A percentile compares a stretch with the other conserved stretches of the same genome.
These are phyloP conservation scores for Portunus trituberculatus DNA, from an alignment of 1,140 invertebrate species.

Conservation along the genomic window DNA sequence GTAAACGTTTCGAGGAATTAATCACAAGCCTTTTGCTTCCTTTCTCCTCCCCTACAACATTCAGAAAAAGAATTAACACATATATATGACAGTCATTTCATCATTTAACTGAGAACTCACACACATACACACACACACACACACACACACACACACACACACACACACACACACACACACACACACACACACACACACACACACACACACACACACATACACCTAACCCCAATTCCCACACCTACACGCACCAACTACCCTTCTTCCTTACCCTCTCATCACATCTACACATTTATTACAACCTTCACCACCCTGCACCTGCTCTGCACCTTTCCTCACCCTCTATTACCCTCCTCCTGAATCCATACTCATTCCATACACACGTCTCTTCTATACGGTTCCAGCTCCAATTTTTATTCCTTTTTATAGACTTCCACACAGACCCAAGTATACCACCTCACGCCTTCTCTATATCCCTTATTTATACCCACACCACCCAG, in stretches of 20 bases:
- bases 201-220: neutral
- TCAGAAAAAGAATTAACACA: neutral
- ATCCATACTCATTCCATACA: too few species aligned
- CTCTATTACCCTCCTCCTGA: too few species aligned
- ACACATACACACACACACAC: neutral
- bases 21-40: neutral
- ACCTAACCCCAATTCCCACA: neutral
- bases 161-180: conserved; percentile 9
- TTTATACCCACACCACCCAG: too few species aligned
- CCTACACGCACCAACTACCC: neutral
- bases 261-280: too few species aligned
- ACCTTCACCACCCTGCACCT: too few species aligned
- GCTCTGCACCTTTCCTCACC: too few species aligned
- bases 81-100: neutral
- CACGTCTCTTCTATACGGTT: too few species aligned
- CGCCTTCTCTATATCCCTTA: neutral
- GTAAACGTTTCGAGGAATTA: too few species aligned
- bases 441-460: neutral
- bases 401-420: too few species aligned
- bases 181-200: neutral
- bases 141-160: neutral
- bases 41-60: neutral
- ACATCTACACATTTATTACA: too few species aligned
- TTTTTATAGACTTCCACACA: neutral
- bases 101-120: neutral